Conservation (phyloP, 2,113 vertebrate species). For the Taxidea taxus region DNA sequence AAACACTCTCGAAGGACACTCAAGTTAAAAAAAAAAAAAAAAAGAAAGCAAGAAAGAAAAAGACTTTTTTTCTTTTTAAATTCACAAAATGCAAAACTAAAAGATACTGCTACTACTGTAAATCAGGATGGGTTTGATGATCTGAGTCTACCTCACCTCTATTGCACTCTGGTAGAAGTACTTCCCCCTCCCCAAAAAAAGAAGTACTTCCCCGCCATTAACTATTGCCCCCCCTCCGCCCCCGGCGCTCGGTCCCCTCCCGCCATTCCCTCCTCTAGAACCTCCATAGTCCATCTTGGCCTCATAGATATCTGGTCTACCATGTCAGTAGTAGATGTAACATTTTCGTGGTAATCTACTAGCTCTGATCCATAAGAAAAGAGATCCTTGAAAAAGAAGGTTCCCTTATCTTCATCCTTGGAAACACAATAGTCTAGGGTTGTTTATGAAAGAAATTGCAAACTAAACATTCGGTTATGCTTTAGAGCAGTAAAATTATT, state of each 20-base stretch:
- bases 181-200: conserved; percentile 48
- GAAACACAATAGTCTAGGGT: conserved; percentile 71
- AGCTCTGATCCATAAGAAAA: conserved; percentile 52
- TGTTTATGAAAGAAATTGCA: conserved; percentile 74
- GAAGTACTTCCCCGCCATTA: conserved; percentile 79
- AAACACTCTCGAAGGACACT: conserved; percentile 67
- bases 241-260: conserved; percentile 57
- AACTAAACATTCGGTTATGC: conserved; percentile 78
- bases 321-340: conserved; percentile 30
- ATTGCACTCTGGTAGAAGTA: conserved; percentile 82
- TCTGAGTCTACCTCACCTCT: conserved; percentile 85
- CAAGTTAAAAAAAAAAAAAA: conserved; percentile 45
- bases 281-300: not conserved
- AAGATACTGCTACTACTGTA: conserved; percentile 79
- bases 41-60: not conserved
- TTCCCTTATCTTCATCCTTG: conserved; percentile 64
- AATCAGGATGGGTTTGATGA: conserved; percentile 77
- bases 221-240: conserved; percentile 52
- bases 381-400: not conserved
- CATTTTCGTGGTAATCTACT: conserved; percentile 62
- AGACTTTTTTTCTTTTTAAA: not conserved
- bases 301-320: not conserved
- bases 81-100: conserved; percentile 74
- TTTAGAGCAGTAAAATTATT: conserved; percentile 79
- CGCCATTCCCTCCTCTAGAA: not conserved